Conservation (phyloP, 1,140 invertebrate species). For the Leptonema lineaticorne region DNA sequence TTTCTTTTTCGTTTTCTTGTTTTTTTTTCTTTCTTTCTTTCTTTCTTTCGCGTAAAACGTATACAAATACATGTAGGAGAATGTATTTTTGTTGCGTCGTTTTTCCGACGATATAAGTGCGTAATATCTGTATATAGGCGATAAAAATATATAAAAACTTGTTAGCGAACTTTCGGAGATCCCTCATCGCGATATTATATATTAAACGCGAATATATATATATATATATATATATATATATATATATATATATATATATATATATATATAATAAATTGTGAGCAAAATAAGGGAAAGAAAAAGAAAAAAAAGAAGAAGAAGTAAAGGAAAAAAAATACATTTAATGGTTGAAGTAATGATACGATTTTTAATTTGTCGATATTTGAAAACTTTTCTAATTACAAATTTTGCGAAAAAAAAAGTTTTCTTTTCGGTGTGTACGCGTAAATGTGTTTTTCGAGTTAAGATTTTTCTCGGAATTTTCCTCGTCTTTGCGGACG, state of each 20-base stretch:
- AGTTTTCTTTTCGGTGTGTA: background rate
- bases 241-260: too few species aligned
- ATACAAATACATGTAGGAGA: too few species aligned
- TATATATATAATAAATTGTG: too few species aligned
- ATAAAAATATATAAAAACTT: too few species aligned
- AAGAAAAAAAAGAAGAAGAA: background rate
- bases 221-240: too few species aligned
- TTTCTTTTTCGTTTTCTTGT: background rate
- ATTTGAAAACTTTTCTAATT: conserved; percentile 18
- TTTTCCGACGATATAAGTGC: too few species aligned
- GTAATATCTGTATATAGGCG: too few species aligned
- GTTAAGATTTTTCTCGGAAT: background rate
- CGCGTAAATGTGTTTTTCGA: background rate
- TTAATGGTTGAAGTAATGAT: conserved; percentile 11
- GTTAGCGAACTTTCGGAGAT: conserved; percentile 6
- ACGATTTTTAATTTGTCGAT: conserved; percentile 17
- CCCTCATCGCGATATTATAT: conserved; percentile 3
- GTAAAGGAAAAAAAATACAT: background rate
- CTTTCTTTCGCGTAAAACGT: too few species aligned
- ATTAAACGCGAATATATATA: too few species aligned
- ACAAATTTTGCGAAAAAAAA: conserved; percentile 5
- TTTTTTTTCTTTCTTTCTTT: background rate
- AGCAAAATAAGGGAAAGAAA: too few species aligned
- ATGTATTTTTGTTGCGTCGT: too few species aligned
- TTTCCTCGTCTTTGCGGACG: background rate